phyloP scores from a whole-genome alignment of 2,797 vertebrate species.

The Megalops cyprinoides region DNA sequence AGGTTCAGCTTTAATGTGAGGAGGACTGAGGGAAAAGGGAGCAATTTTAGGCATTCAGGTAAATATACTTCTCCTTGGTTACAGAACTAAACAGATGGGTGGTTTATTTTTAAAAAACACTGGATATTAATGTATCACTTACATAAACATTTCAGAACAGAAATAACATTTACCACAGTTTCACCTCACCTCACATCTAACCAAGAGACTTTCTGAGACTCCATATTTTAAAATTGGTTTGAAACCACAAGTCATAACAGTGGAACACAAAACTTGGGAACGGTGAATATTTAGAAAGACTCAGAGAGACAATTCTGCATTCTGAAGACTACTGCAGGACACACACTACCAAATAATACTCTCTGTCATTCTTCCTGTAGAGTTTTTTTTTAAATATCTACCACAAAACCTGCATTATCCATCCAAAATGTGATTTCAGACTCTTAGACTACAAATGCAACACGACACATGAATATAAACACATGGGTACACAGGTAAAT shows the following conservation, averaged over 20 bases:
- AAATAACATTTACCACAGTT: no score
- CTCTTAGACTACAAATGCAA: no score
- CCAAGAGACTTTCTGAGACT: background rate
- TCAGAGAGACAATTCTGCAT: no score
- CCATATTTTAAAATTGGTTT: background rate
- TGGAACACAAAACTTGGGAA: no score
- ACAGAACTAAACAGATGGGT: background rate
- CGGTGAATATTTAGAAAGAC: no score
- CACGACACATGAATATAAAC: no score
- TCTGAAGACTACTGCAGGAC: no score
- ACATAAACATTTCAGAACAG: background rate
- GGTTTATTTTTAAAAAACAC: background rate
- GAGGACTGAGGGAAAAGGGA: slow-evolving; percentile 69
- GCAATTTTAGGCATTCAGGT: background rate
- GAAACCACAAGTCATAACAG: background rate
- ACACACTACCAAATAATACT: background rate
- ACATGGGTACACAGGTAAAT: no score
- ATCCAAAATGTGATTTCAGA: no score
- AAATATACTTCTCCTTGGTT: background rate
- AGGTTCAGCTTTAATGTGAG: slow-evolving; percentile 84
- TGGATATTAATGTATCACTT: background rate
- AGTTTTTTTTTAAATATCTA: background rate
- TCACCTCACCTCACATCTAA: background rate
- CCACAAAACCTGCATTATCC: no score
- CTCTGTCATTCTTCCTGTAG: no score